Conservation (phyloP, 2,888 invertebrate genomes). For the Tupiocoris notatus region DNA sequence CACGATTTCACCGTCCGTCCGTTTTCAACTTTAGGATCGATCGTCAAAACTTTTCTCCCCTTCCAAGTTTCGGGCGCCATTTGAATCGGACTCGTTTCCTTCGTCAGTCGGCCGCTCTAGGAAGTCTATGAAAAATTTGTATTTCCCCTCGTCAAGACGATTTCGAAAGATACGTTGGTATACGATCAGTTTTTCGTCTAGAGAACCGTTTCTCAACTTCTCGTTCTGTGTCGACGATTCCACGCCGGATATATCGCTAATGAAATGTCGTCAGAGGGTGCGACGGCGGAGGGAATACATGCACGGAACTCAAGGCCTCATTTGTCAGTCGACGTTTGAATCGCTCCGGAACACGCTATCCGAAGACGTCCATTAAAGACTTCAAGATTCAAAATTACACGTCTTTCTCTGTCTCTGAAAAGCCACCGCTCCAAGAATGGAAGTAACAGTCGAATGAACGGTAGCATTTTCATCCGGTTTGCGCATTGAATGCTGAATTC, state of each 20-base stretch:
- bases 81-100: neutral
- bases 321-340: constrained; percentile 7
- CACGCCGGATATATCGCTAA: constrained; percentile 25
- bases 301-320: constrained; percentile 1
- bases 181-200: neutral
- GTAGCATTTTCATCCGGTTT: too few species aligned
- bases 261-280: constrained; percentile 14
- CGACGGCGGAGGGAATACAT: neutral
- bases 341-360: constrained; percentile 16
- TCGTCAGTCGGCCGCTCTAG: neutral
- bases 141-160: neutral
- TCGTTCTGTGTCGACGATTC: neutral
- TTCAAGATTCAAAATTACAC: neutral
- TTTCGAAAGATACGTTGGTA: neutral
- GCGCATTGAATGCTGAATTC: too few species aligned
- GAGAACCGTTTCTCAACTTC: neutral
- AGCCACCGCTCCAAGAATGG: too few species aligned
- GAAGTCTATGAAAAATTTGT: neutral
- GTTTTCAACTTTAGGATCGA: neutral
- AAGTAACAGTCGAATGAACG: too few species aligned
- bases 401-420: too few species aligned
- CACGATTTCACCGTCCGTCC: too few species aligned
- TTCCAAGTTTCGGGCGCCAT: neutral
- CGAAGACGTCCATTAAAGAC: neutral
- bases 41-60: neutral